phyloP scores from a whole-genome alignment of 2,888 invertebrate genomes.

The Mimachlamys varia region DNA sequence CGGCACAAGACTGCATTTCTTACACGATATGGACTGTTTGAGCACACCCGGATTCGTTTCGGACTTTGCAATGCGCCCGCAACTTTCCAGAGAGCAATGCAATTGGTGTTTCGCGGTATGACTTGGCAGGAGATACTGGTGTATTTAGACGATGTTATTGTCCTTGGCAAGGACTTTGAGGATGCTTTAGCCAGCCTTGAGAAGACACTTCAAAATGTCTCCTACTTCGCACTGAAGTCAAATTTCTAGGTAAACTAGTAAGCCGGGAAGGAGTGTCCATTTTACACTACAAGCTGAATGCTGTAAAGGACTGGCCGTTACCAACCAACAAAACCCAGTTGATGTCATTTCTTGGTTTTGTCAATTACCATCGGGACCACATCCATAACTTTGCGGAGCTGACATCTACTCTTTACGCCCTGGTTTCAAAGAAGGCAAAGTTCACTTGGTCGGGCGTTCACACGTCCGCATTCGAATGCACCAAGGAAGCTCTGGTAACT shows the following conservation, averaged over 20 bases:
- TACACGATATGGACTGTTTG: constrained; percentile 44
- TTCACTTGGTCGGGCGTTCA: constrained; percentile 43
- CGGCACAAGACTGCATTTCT: constrained; percentile 47
- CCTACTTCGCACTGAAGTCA: constrained; percentile 41
- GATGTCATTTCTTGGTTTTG: constrained; percentile 38
- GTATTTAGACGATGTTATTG: constrained; percentile 46
- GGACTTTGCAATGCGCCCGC: constrained; percentile 50
- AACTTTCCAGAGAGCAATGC: constrained; percentile 50
- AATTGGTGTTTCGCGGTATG: constrained; percentile 46
- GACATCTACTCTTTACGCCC: neutral
- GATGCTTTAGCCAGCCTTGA: constrained; percentile 37
- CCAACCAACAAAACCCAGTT: neutral
- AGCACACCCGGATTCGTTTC: constrained; percentile 42
- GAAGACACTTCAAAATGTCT: constrained; percentile 38
- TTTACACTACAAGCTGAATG: neutral
- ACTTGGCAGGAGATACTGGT: constrained; percentile 40
- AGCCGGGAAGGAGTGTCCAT: constrained; percentile 37
- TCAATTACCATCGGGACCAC: constrained; percentile 34
- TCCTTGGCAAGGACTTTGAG: constrained; percentile 44
- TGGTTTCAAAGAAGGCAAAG: constrained; percentile 8
- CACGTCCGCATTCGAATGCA: neutral
- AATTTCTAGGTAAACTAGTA: constrained; percentile 41
- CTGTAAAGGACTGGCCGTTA: constrained; percentile 12
- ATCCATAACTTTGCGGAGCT: neutral
- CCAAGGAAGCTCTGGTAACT: neutral